These are phyloP conservation scores for Columbina picui DNA, from an alignment of 2,113 vertebrate genomes.

Conservation along the genomic window DNA sequence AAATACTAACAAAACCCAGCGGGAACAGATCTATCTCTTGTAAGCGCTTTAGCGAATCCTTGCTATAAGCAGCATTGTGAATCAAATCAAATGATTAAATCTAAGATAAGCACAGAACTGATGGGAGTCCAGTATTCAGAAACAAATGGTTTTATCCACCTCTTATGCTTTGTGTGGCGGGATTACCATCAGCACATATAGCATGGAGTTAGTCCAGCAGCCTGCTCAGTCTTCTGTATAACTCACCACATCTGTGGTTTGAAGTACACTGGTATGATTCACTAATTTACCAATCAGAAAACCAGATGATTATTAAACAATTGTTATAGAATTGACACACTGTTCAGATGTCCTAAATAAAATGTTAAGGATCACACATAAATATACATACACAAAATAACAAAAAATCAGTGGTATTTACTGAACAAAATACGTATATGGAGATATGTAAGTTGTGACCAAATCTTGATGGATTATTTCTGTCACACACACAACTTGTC, in stretches of 20 bases:
- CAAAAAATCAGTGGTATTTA: accelerated
- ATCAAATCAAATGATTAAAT: not conserved
- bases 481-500: not conserved
- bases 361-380: not conserved
- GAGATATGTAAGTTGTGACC: accelerated
- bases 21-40: not conserved
- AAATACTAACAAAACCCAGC: not conserved
- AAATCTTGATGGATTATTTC: not conserved
- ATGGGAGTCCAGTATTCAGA: not conserved
- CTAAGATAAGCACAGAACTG: not conserved
- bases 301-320: accelerated
- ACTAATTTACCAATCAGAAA: not conserved
- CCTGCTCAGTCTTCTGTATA: not conserved
- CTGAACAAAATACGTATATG: not conserved
- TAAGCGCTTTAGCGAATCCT: not conserved
- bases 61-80: not conserved
- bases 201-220: not conserved
- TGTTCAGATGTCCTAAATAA: not conserved
- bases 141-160: not conserved
- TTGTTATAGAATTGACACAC: not conserved
- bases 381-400: not conserved
- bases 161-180: accelerated
- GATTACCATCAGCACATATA: not conserved
- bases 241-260: not conserved
- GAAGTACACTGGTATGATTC: accelerated